phyloP scores from a whole-genome alignment of 2,797 vertebrate species.

The Enteromius paludinosus region DNA sequence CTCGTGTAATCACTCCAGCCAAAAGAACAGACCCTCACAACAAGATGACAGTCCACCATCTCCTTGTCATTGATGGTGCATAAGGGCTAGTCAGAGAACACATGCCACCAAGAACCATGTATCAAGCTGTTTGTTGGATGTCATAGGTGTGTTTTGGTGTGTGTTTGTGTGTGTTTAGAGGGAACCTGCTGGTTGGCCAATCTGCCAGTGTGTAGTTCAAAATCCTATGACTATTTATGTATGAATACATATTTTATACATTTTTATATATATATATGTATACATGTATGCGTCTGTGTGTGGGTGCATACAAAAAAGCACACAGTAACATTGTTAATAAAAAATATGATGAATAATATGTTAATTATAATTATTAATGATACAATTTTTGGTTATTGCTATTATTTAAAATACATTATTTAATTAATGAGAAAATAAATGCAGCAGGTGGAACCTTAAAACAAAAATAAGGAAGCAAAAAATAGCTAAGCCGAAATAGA shows the following conservation, averaged over 20 bases:
- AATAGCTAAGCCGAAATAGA: background rate
- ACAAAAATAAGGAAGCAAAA: background rate
- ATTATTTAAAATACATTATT: background rate
- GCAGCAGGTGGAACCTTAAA: background rate
- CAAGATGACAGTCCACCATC: slow-evolving; percentile 5
- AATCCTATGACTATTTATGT: background rate
- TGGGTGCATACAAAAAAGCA: too few relatives aligned
- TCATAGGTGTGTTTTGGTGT: slow-evolving; percentile 25
- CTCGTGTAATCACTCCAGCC: slow-evolving; percentile 7
- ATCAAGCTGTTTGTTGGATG: slow-evolving; percentile 48
- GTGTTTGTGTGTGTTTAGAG: slow-evolving; percentile 23
- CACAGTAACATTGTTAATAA: background rate
- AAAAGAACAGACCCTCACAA: background rate
- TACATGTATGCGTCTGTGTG: background rate
- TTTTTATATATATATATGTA: background rate
- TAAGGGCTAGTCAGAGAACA: background rate
- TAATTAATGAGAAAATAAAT: background rate
- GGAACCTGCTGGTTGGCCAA: slow-evolving; percentile 34
- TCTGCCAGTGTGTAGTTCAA: slow-evolving; percentile 28
- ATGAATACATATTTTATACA: background rate
- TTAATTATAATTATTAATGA: background rate
- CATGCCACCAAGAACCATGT: slow-evolving; percentile 20
- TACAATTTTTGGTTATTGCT: too few relatives aligned
- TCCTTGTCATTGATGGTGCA: background rate
- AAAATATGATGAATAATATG: too few relatives aligned